Evolutionary conservation across 1,140 invertebrate genomes (phyloP).

Genomic region (Ruditapes philippinarum): DNA sequence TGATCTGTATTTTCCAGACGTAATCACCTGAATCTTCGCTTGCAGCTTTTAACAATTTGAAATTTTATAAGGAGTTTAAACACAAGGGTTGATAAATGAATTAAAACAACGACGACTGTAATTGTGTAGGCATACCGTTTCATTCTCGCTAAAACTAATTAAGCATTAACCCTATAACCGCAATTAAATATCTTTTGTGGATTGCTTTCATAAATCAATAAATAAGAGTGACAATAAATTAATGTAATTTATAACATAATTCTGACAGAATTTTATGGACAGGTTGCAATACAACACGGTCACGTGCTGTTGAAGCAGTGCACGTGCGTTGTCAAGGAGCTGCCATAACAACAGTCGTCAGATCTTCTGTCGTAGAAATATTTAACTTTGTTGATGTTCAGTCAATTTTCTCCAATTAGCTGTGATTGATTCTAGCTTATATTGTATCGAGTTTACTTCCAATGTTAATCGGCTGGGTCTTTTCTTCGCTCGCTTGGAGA

Average conservation of each 20-base stretch:
- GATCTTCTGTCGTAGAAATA: conserved; percentile 44
- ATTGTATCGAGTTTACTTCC: conserved; percentile 3
- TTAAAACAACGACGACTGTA: background rate
- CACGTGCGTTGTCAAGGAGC: conserved; percentile 60
- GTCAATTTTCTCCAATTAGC: conserved; percentile 66
- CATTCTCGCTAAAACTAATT: conserved; percentile 11
- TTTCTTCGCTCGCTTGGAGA: conserved; percentile 1
- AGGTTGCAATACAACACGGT: conserved; percentile 41
- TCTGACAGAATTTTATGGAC: conserved; percentile 51
- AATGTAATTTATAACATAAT: conserved; percentile 54
- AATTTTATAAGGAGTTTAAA: background rate
- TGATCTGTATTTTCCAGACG: background rate
- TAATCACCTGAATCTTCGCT: background rate
- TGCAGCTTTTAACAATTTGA: background rate
- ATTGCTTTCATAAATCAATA: conserved; percentile 39
- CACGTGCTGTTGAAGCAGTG: conserved; percentile 40
- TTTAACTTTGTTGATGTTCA: conserved; percentile 66
- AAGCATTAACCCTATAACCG: conserved; percentile 33
- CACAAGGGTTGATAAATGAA: background rate
- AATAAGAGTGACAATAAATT: conserved; percentile 49
- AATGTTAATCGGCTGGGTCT: conserved; percentile 38
- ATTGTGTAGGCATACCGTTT: background rate
- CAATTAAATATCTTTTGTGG: conserved; percentile 33
- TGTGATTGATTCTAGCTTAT: conserved; percentile 51
- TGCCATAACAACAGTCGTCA: conserved; percentile 26